Conservation (phyloP, 2,888 invertebrate species). For the Amiota communis region DNA sequence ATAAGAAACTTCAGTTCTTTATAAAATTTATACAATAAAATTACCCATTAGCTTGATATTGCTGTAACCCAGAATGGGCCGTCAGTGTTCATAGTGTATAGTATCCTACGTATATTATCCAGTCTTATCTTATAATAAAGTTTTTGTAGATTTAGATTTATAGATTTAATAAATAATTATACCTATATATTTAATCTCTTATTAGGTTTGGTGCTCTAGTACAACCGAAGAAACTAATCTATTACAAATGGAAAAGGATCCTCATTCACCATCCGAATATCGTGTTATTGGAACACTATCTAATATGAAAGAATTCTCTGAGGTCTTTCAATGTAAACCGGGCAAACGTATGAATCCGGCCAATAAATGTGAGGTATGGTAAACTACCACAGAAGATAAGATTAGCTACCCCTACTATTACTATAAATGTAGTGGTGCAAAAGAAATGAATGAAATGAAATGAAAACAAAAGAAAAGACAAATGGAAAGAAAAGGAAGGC, state of each 20-base stretch:
- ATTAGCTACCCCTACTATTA: background rate
- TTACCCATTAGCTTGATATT: too few species aligned
- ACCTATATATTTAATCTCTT: too few species aligned
- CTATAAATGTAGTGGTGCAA: constrained; percentile 30
- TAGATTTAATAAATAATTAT: too few species aligned
- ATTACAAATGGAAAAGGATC: constrained; percentile 93
- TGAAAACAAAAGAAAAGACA: background rate
- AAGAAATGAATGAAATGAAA: constrained; percentile 1
- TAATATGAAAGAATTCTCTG: constrained; percentile 88
- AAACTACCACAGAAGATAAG: constrained; percentile 60
- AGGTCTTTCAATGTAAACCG: constrained; percentile 83
- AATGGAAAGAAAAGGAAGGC: background rate
- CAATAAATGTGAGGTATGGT: constrained; percentile 93
- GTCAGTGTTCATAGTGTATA: too few species aligned
- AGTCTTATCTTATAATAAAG: too few species aligned
- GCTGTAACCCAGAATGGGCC: too few species aligned
- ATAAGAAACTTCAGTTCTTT: too few species aligned
- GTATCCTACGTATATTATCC: too few species aligned
- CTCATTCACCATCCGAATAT: constrained; percentile 91
- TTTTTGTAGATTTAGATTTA: too few species aligned
- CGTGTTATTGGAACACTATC: constrained; percentile 89
- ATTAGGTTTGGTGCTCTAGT: constrained; percentile 89
- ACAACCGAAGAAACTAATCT: constrained; percentile 88
- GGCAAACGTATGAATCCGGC: constrained; percentile 89
- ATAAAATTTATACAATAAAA: too few species aligned